These are phyloP conservation scores for Antechinus flavipes DNA, from an alignment of 2,113 vertebrate species.

Conservation along the genomic window DNA sequence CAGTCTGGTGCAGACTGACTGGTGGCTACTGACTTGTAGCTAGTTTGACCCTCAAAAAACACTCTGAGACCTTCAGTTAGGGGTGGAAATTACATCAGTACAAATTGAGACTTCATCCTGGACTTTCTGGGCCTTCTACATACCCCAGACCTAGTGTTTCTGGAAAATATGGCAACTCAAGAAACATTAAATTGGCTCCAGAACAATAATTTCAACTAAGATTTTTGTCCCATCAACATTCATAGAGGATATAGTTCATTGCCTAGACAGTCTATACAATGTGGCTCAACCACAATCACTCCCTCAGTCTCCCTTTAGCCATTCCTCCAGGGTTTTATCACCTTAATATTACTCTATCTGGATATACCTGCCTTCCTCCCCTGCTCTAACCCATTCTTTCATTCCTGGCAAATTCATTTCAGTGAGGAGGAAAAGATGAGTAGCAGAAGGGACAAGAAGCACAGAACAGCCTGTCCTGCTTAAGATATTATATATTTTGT, in stretches of 20 bases:
- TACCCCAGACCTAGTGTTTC: no score
- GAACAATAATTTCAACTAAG: not conserved
- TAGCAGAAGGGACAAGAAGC: no score
- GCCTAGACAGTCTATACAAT: not conserved
- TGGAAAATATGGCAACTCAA: no score
- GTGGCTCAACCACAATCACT: not conserved
- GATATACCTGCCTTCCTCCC: not conserved
- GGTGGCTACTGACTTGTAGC: no score
- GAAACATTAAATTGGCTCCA: no score
- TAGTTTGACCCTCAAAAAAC: no score
- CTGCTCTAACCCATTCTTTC: not conserved
- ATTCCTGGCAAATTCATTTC: not conserved
- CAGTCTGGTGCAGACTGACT: no score
- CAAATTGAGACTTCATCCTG: no score
- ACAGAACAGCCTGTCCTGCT: no score
- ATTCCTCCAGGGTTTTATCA: not conserved
- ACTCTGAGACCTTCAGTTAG: no score
- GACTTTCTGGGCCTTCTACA: no score
- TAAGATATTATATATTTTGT: not conserved
- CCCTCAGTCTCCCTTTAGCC: not conserved
- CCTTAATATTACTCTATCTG: not conserved
- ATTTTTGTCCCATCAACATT: not conserved
- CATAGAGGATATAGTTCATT: not conserved
- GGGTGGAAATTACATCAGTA: no score
- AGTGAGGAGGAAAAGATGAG: not conserved